These are phyloP conservation scores for Eupithecia centaureata DNA, from an alignment of 2,888 invertebrate species.

Conservation along the genomic window DNA sequence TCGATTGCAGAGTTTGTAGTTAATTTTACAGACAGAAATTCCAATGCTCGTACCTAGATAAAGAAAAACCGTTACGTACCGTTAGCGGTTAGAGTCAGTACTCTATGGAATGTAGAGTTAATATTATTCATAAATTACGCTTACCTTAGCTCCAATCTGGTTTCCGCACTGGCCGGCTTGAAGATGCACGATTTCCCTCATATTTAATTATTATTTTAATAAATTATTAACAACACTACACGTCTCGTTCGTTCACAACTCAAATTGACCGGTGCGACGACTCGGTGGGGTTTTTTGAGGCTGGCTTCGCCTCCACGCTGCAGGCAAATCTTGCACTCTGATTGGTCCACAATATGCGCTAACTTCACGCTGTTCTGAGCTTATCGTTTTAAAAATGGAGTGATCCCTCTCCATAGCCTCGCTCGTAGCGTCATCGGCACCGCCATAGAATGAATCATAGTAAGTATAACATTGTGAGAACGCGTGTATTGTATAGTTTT, in stretches of 20 bases:
- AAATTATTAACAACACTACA: conserved; percentile 74
- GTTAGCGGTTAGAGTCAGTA: conserved; percentile 27
- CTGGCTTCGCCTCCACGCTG: conserved; percentile 76
- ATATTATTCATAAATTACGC: background rate
- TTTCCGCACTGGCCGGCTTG: conserved; percentile 94
- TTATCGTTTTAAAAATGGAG: conserved; percentile 61
- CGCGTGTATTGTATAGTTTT: background rate
- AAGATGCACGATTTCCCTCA: conserved; percentile 93
- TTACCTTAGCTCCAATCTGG: conserved; percentile 89
- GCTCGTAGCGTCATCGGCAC: background rate
- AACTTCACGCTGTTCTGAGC: conserved; percentile 40
- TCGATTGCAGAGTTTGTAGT: background rate
- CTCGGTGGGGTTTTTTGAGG: conserved; percentile 79
- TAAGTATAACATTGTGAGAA: too few relatives aligned
- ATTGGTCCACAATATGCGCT: conserved; percentile 60
- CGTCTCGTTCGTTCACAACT: conserved; percentile 74
- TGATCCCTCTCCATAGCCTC: conserved; percentile 32
- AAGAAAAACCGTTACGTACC: conserved; percentile 40
- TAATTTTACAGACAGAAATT: conserved; percentile 22
- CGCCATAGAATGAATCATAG: background rate
- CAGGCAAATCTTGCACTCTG: conserved; percentile 52
- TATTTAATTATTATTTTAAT: conserved; percentile 79
- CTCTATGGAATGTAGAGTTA: background rate
- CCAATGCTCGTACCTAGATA: conserved; percentile 17
- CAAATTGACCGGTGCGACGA: conserved; percentile 68